These are phyloP conservation scores for Phocoena sinus DNA, from an alignment of 2,113 vertebrate species.

Conservation along the genomic window DNA sequence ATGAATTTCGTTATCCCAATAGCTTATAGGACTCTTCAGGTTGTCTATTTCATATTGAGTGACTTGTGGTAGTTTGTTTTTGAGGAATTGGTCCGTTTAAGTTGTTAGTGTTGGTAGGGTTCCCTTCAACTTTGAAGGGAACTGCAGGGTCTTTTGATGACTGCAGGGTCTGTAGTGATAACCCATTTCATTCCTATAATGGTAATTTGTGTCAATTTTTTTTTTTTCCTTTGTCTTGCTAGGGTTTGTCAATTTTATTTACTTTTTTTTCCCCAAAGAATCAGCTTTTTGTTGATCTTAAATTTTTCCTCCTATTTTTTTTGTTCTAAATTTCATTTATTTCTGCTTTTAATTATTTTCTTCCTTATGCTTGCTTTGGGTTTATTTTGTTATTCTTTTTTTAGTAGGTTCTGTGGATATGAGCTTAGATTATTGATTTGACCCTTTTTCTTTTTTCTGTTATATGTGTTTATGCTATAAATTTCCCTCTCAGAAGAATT, in stretches of 20 bases:
- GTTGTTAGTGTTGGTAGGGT: neutral
- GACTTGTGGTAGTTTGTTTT: neutral
- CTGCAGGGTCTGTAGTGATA: neutral
- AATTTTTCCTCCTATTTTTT: neutral
- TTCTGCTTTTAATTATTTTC: neutral
- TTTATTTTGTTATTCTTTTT: neutral
- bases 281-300: neutral
- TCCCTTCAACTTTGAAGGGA: neutral
- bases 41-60: neutral
- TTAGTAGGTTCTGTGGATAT: neutral
- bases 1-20: neutral
- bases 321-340: neutral
- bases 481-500: neutral
- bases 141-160: neutral
- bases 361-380: neutral
- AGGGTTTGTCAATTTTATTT: neutral
- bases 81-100: neutral
- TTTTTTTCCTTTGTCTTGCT: neutral
- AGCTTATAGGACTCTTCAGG: neutral
- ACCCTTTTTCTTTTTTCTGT: neutral
- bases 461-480: neutral
- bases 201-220: neutral
- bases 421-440: neutral
- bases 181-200: neutral
- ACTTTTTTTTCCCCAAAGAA: neutral